Evolutionary conservation across 1,140 invertebrate genomes (phyloP), one percentile per base, ranked within the genome.

Genomic region (Eciton burchellii): DNA sequence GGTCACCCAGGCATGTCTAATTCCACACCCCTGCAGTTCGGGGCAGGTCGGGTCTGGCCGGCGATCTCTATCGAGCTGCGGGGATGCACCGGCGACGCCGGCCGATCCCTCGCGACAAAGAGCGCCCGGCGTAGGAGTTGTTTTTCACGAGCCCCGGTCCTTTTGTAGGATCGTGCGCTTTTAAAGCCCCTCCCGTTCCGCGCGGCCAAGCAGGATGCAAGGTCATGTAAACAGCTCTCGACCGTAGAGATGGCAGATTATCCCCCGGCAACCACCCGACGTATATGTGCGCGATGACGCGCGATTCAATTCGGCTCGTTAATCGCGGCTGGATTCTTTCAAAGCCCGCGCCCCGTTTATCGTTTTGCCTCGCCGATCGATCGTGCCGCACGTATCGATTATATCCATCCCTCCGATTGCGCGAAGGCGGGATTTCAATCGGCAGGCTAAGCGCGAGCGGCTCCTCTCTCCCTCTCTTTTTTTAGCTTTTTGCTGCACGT

Each of bases 11-110:
- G 81, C 82, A 54, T 83, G 68, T 88, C 81, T 85, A 89, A 90
- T 90, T 85, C 77, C 81, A 3, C 19, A 68, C 84, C 76, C 52
- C 66, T 66, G 45, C 72, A 65, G 72, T 73, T 84, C 82, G 71
- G 84, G 73, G 85, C 84, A 88, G 84, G 81, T 74, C 84, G 72
- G 86, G 73, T 89, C 14, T 52, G 24, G 29, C 60, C 19, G 35
- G 19, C 88, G 87, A 91, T 90, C 89, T 81, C 59, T 72, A 81
- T 89, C 88, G 77, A 79, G 29, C 62, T 12, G 12, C 35, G 24
- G 59, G 60, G 83, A 47, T 82, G 76, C 77, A 73, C 66, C 84
- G 59, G 74, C 71, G 72, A n/a, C n/a, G n/a, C n/a, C n/a, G n/a
- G n/a, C n/a, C n/a, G n/a, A n/a, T 71, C n/a, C 66, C 35, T 24